These are phyloP conservation scores for Drosophila asahinai DNA, from an alignment of 1,140 invertebrate genomes.

Conservation along the genomic window DNA sequence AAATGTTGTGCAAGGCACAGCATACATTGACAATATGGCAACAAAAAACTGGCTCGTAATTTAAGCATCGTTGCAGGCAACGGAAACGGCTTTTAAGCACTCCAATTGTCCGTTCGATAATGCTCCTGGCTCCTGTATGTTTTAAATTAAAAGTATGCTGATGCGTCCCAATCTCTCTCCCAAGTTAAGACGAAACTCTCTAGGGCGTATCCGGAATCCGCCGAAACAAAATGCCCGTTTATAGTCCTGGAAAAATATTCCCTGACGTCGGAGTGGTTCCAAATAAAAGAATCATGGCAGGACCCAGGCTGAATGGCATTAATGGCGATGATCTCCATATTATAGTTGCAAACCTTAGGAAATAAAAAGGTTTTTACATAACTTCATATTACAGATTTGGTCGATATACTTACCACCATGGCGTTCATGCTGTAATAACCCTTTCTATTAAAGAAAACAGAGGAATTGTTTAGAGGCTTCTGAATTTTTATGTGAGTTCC, in stretches of 20 bases:
- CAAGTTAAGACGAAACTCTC: too few relatives aligned
- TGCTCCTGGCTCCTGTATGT: too few relatives aligned
- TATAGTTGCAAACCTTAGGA: slow-evolving; percentile 5
- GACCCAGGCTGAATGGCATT: slow-evolving; percentile 10
- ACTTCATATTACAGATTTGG: not conserved
- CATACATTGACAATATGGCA: too few relatives aligned
- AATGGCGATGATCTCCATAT: slow-evolving; percentile 21
- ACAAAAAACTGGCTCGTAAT: too few relatives aligned
- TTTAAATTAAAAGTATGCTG: too few relatives aligned
- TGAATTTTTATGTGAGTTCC: slow-evolving; percentile 10
- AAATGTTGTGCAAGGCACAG: too few relatives aligned
- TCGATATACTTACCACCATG: slow-evolving; percentile 16
- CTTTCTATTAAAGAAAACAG: slow-evolving; percentile 1
- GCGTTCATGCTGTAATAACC: slow-evolving; percentile 21
- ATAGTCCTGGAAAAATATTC: not conserved
- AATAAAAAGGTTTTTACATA: not conserved
- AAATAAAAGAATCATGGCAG: slow-evolving; percentile 15
- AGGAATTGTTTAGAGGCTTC: not conserved
- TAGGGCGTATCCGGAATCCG: not conserved
- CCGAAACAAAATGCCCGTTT: not conserved
- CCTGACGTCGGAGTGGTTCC: not conserved
- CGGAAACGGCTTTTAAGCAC: too few relatives aligned
- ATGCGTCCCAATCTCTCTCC: too few relatives aligned
- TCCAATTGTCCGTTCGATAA: too few relatives aligned
- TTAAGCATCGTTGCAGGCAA: too few relatives aligned